Conservation (phyloP, 2,797 vertebrate genomes). For the Vespertilio murinus region DNA sequence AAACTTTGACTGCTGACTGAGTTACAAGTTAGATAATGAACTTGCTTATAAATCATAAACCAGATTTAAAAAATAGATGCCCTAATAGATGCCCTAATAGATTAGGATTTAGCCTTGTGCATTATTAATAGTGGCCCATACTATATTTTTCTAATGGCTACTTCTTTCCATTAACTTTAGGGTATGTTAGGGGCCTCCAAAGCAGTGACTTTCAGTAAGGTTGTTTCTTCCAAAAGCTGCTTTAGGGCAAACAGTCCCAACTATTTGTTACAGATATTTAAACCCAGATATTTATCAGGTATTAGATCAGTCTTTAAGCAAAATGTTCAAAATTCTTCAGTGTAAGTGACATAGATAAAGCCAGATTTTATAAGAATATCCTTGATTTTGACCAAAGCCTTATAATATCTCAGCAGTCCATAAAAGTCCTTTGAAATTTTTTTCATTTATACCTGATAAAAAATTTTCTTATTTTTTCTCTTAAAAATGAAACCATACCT, state of each 20-base stretch:
- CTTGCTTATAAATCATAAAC: not conserved
- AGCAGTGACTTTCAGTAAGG: not conserved
- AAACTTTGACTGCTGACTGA: not conserved
- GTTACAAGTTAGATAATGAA: conserved; percentile 19
- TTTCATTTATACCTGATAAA: not conserved
- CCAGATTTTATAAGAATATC: not conserved
- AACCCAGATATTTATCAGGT: not conserved
- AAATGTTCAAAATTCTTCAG: not conserved
- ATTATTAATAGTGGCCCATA: not conserved
- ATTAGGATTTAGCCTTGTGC: not conserved
- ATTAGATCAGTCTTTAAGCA: not conserved
- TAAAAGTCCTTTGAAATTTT: not conserved
- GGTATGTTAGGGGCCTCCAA: not conserved
- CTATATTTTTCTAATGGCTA: not conserved
- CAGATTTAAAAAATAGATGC: conserved; percentile 6
- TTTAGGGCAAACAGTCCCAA: not conserved
- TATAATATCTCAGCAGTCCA: not conserved
- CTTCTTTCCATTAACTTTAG: not conserved
- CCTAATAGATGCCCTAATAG: not conserved
- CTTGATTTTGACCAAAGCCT: not conserved
- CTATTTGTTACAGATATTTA: not conserved
- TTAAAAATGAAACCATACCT: not conserved
- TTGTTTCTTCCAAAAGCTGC: not conserved
- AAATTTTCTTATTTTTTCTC: not conserved
- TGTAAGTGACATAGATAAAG: conserved; percentile 13